phyloP scores from a whole-genome alignment of 2,113 vertebrate species.

The Pseudorasbora parva region DNA sequence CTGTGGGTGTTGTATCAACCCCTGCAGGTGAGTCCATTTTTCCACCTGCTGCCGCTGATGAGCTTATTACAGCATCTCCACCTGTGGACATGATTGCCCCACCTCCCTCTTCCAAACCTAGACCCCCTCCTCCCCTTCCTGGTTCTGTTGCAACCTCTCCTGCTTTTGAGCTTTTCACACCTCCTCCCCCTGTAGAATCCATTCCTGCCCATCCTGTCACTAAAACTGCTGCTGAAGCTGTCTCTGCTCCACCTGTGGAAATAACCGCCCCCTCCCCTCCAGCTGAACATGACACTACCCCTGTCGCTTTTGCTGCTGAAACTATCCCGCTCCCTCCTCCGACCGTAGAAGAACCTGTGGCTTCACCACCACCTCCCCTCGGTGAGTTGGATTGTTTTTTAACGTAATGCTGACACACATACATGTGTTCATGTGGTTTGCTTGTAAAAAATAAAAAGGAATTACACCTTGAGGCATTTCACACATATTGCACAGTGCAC shows the following conservation, averaged over 20 bases:
- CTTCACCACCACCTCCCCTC: constrained; percentile 41
- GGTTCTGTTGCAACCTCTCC: constrained; percentile 38
- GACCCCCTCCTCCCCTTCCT: constrained; percentile 47
- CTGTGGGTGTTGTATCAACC: constrained; percentile 11
- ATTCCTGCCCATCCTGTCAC: background rate
- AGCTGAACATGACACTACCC: constrained; percentile 67
- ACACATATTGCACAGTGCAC: background rate
- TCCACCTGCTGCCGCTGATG: constrained; percentile 44
- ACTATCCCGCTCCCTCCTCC: constrained; percentile 44
- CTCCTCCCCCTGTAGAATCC: background rate
- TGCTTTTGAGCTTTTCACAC: constrained; percentile 28
- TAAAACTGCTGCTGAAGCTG: constrained; percentile 55
- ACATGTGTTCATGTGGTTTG: background rate
- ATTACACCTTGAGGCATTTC: background rate
- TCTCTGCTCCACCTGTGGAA: constrained; percentile 43
- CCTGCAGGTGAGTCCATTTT: constrained; percentile 35
- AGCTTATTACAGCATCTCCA: background rate
- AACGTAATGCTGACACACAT: background rate
- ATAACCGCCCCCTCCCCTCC: constrained; percentile 45
- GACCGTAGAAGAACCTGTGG: constrained; percentile 16
- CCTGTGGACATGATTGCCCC: constrained; percentile 49
- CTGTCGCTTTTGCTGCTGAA: constrained; percentile 63
- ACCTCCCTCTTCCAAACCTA: constrained; percentile 21
- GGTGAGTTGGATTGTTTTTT: constrained; percentile 65
- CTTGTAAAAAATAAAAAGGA: background rate